Percentiles rank a stretch among this genome's conserved stretches.
Evolutionary conservation across 2,797 vertebrate genomes (phyloP).

Genomic region (Sebastes taczanowskii): DNA sequence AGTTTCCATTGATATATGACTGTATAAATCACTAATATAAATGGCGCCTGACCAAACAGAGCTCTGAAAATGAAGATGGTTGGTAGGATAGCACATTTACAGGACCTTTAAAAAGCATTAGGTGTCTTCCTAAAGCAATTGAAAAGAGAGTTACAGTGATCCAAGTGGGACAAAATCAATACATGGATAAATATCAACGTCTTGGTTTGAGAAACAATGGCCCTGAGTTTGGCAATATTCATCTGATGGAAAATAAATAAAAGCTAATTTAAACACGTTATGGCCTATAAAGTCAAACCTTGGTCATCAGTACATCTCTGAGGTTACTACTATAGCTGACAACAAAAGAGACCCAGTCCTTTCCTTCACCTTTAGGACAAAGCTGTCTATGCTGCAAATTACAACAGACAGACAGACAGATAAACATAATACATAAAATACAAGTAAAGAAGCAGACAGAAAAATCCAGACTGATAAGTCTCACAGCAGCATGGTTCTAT

Average conservation of each 20-base stretch:
- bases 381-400: neutral
- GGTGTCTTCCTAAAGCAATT: neutral
- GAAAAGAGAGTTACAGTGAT: neutral
- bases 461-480: constrained; percentile 5
- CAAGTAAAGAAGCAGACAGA: constrained; percentile 5
- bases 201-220: neutral
- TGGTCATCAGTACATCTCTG: neutral
- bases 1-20: too few relatives aligned
- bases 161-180: neutral
- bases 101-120: neutral
- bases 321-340: neutral
- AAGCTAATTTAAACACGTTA: neutral
- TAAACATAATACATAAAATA: neutral
- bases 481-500: constrained; percentile 1
- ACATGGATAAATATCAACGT: neutral
- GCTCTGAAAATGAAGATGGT: neutral
- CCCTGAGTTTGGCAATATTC: neutral
- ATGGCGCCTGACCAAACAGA: neutral
- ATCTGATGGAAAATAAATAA: neutral
- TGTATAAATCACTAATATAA: neutral
- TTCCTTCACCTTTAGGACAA: neutral
- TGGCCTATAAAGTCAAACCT: neutral
- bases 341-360: neutral
- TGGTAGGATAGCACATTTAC: neutral
- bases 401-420: neutral